A percentile compares a stretch with the other conserved stretches of the same genome.
phyloP scores from a whole-genome alignment of 2,888 invertebrate genomes.

The Teinopalpus imperialis region DNA sequence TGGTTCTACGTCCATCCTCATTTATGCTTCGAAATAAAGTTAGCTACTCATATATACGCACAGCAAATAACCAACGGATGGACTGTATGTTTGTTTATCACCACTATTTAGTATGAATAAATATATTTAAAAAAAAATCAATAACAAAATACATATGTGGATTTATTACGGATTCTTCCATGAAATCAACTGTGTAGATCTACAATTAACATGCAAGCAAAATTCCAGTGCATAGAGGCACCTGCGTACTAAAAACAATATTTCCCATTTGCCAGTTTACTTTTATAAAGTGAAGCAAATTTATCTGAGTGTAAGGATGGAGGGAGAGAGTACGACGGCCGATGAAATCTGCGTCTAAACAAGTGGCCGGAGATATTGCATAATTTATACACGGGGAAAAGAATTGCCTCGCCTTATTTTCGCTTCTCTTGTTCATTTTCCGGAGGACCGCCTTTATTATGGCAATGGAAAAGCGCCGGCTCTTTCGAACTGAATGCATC shows the following conservation, averaged over 20 bases:
- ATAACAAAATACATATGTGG: no score
- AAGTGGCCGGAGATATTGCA: slow-evolving; percentile 56
- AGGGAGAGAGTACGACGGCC: slow-evolving; percentile 41
- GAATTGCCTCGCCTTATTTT: slow-evolving; percentile 56
- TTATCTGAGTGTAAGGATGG: slow-evolving; percentile 37
- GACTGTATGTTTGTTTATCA: no score
- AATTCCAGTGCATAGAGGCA: neutral
- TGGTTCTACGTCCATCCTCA: no score
- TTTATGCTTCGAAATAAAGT: no score
- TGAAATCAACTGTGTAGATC: neutral
- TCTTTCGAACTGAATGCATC: slow-evolving; percentile 34
- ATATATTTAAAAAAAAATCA: no score
- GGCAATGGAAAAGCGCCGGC: slow-evolving; percentile 37
- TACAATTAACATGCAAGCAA: neutral
- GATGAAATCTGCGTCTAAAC: slow-evolving; percentile 61
- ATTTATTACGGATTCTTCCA: no score
- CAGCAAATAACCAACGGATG: no score
- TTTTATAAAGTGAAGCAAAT: slow-evolving; percentile 28
- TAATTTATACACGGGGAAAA: slow-evolving; percentile 62
- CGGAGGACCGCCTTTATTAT: slow-evolving; percentile 50
- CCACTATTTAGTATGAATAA: no score
- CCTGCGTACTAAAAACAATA: slow-evolving; percentile 12
- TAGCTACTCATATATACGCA: no score
- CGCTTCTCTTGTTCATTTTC: slow-evolving; percentile 60
- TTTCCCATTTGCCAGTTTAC: slow-evolving; percentile 14